These are phyloP conservation scores for Thumatha senex DNA, from an alignment of 2,888 invertebrate genomes.

Conservation along the genomic window DNA sequence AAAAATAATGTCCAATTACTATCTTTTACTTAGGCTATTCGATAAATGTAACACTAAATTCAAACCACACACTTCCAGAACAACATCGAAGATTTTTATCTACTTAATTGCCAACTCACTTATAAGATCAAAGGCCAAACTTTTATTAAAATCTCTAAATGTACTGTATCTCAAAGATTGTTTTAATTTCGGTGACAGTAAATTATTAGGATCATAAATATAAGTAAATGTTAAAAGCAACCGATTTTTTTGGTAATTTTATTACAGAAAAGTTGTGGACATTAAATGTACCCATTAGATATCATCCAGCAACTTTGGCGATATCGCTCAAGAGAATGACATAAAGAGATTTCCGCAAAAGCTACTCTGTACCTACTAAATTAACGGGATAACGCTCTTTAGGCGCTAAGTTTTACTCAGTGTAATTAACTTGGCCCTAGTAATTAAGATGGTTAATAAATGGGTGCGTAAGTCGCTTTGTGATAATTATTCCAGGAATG, in stretches of 20 bases:
- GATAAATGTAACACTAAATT: no score
- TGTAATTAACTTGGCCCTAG: slow-evolving; percentile 79
- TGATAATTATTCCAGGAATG: slow-evolving; percentile 78
- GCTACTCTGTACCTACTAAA: slow-evolving; percentile 65
- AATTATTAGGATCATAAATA: slow-evolving; percentile 76
- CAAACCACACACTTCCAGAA: no score
- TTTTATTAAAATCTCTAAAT: slow-evolving; percentile 57
- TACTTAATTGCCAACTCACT: no score
- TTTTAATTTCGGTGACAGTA: slow-evolving; percentile 66
- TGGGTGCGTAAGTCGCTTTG: slow-evolving; percentile 77
- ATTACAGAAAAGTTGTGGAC: slow-evolving; percentile 70
- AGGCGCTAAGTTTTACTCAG: slow-evolving; percentile 75
- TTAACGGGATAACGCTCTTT: slow-evolving; percentile 74
- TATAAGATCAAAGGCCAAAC: slow-evolving; percentile 47
- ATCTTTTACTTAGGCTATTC: no score
- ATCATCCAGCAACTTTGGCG: slow-evolving; percentile 56
- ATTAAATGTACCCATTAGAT: slow-evolving; percentile 63
- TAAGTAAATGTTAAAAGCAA: slow-evolving; percentile 74
- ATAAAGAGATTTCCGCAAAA: slow-evolving; percentile 67
- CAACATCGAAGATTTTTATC: no score
- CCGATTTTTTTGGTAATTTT: slow-evolving; percentile 73
- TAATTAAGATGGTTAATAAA: slow-evolving; percentile 82
- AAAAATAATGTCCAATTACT: no score
- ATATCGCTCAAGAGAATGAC: slow-evolving; percentile 61
- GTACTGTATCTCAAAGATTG: slow-evolving; percentile 60